A percentile compares a stretch with the other conserved stretches of the same genome.
Conservation (phyloP, 2,113 vertebrate species). For the Myrmecophaga tridactyla region DNA sequence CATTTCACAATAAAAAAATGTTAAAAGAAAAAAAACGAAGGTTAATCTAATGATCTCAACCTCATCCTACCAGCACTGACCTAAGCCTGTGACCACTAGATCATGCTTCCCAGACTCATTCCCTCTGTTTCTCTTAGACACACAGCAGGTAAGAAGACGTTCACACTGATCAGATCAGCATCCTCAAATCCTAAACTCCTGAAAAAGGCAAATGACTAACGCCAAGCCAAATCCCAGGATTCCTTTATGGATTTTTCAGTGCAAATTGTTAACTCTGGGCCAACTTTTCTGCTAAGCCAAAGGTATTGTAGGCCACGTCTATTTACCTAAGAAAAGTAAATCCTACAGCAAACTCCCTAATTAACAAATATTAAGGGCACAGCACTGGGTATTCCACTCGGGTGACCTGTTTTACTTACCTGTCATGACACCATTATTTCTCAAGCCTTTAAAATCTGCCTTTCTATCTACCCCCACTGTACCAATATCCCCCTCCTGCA, state of each 20-base stretch:
- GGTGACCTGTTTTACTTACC: neutral
- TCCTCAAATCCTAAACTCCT: neutral
- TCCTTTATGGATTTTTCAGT: neutral
- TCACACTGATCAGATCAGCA: neutral
- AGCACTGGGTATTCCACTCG: neutral
- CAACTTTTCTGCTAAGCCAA: neutral
- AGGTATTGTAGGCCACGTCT: neutral
- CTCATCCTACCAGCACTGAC: neutral
- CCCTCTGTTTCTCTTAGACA: neutral
- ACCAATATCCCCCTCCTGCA: neutral
- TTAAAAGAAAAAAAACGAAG: no score
- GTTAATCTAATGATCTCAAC: neutral
- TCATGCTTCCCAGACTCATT: conserved; percentile 27
- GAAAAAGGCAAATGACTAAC: neutral
- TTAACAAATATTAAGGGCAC: neutral
- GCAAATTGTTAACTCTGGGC: neutral
- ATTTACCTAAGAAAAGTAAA: neutral
- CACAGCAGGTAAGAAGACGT: neutral
- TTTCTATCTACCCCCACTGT: neutral
- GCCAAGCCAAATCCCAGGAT: neutral
- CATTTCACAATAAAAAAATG: no score
- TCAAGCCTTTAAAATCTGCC: conserved; percentile 10
- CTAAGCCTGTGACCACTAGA: neutral
- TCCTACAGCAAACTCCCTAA: neutral
- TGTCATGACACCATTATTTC: neutral